Base-by-base conservation (phyloP, 1,140 invertebrate genomes). In the Ceratoteleas bidentatus region DNA sequence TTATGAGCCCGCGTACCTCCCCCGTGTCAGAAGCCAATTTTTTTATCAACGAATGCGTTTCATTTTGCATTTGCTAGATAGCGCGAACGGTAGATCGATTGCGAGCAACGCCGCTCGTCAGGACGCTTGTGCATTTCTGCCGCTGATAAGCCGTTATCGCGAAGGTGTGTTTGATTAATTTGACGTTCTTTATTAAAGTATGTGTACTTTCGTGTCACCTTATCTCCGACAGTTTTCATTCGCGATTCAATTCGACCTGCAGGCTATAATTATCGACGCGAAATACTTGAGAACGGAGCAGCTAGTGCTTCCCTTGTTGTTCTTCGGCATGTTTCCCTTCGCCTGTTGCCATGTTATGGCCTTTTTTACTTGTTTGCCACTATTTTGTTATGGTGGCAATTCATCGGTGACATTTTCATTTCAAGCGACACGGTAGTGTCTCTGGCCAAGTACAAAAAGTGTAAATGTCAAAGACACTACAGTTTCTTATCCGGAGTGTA, bases 81-180 rank as follows among this genome's bases (percentile, higher is more conserved):
- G 52, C 14, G 40, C 24, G 53, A 50, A 57, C 40, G 45, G 62
- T 40, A 53, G 62, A 72, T 73, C 50, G 43, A 79, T 73, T 50
- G 47, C 47, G 45, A 68, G 69, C 52, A 64, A 10, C 65, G 62
- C 47, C 62, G 62, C 62, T 74, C 58, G 34, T 80, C 50, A 68
- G 62, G 66, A 79, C 47, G 43, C 64, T 58, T 78, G 34, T 74
- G 69, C 77, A 74, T 80, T 69, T 73, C 58, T 58, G 70, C 38
- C 65, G 24, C 58, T 65, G 70, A 81, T 81, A 81, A 74, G 70
- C 47, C 38, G 58, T 81, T 81, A 81, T 81, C 72, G 50, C 36
- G 65, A 81, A 75, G 77, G 77, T 81, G 65, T 65, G 70, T 75
- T 81, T 81, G 77, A 81, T 81, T 75, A 81, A 75, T 81, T 81